Conservation (phyloP, 2,888 invertebrate genomes). For the Peribatodes rhomboidaria region DNA sequence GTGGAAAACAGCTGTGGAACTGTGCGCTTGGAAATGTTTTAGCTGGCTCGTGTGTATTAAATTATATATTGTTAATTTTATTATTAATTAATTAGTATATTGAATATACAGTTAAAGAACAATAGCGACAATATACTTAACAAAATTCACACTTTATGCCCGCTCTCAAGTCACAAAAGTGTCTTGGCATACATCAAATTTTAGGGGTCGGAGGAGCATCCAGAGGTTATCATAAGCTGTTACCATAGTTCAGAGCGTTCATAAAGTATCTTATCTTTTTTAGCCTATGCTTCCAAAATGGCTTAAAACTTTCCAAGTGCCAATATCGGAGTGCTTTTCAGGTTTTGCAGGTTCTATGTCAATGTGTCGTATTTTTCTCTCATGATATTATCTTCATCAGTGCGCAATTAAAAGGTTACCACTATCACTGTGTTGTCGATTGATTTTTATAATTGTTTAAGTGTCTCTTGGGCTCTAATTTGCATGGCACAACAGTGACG, state of each 20-base stretch:
- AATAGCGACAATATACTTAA: not conserved
- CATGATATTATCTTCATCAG: slow-evolving; percentile 16
- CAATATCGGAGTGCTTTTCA: slow-evolving; percentile 28
- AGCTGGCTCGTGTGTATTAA: not conserved
- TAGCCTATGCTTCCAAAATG: not conserved
- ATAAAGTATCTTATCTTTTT: not conserved
- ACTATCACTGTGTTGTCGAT: slow-evolving; percentile 38
- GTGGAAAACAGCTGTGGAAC: not conserved
- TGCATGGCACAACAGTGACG: slow-evolving; percentile 23
- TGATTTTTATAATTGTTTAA: slow-evolving; percentile 26
- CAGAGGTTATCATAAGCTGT: not conserved
- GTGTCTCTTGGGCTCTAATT: slow-evolving; percentile 23
- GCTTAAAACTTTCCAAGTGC: slow-evolving; percentile 21
- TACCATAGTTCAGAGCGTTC: not conserved
- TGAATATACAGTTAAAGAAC: not conserved
- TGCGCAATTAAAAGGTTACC: slow-evolving; percentile 9
- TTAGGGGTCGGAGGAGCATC: not conserved
- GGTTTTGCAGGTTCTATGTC: slow-evolving; percentile 29
- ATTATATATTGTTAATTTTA: not conserved
- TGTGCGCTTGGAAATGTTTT: slow-evolving; percentile 20
- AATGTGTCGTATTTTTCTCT: slow-evolving; percentile 36
- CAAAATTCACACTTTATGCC: not conserved
- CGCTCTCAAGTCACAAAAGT: not conserved
- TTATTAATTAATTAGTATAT: not conserved
- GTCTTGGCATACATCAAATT: not conserved